Evolutionary conservation across 2,888 invertebrate genomes (phyloP).

Genomic region (Rotaria magnacalcarata): DNA sequence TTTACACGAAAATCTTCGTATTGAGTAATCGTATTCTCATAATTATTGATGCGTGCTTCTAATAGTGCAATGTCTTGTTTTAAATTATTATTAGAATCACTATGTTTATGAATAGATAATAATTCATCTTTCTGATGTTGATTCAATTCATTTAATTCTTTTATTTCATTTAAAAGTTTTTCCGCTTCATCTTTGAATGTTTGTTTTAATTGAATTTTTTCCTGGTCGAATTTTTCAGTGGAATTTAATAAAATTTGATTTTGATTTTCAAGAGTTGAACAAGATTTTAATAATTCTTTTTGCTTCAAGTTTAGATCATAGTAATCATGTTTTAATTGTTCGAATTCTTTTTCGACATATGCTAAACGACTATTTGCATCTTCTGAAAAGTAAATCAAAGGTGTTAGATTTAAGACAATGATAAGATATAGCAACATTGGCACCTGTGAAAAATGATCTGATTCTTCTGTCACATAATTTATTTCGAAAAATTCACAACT

Average conservation of each 20-base stretch:
- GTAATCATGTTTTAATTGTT: slow-evolving; percentile 28
- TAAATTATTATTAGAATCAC: not conserved
- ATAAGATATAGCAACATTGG: too few species aligned
- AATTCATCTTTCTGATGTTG: not conserved
- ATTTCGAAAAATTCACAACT: too few species aligned
- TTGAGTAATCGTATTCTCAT: not conserved
- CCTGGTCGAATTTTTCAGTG: not conserved
- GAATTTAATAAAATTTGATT: not conserved
- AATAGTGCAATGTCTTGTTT: not conserved
- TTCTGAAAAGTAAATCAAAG: not conserved
- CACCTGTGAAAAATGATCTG: too few species aligned
- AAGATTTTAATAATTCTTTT: not conserved
- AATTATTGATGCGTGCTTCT: not conserved
- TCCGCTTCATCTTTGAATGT: not conserved
- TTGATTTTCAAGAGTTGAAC: not conserved
- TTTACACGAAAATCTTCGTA: not conserved
- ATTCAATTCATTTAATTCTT: not conserved
- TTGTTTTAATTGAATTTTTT: not conserved
- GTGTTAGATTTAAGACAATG: too few species aligned
- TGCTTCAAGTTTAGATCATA: slow-evolving; percentile 1
- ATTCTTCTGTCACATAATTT: too few species aligned
- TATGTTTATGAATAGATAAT: not conserved
- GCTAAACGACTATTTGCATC: not conserved
- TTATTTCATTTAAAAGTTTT: not conserved
- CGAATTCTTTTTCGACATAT: slow-evolving; percentile 20